Evolutionary conservation across 64 coral and sea anemone species (phyloP).

Genomic region (Catalaphyllia jardinei): DNA sequence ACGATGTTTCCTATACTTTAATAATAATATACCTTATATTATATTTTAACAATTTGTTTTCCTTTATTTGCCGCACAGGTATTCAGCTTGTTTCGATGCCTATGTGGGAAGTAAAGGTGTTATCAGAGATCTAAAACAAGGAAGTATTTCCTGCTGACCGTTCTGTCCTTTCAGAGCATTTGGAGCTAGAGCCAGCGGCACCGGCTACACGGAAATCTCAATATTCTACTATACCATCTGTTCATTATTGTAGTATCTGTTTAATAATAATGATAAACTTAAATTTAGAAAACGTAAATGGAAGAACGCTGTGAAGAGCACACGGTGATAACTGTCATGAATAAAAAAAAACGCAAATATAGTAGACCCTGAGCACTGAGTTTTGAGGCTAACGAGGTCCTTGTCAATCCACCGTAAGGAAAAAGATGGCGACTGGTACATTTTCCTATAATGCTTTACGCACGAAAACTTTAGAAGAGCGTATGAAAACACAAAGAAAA

Average conservation of each 20-base stretch:
- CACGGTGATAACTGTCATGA: background rate
- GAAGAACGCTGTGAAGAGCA: background rate
- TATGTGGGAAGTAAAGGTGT: slow-evolving; percentile 33
- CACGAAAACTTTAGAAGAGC: too few relatives aligned
- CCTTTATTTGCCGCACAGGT: slow-evolving; percentile 1
- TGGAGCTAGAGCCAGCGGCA: too few relatives aligned
- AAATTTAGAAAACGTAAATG: too few relatives aligned
- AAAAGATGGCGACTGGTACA: too few relatives aligned
- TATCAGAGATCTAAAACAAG: background rate
- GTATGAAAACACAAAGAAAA: too few relatives aligned
- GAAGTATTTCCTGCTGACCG: background rate
- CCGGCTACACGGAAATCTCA: too few relatives aligned
- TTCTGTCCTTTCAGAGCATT: background rate
- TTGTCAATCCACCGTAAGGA: too few relatives aligned
- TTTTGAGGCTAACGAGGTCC: background rate
- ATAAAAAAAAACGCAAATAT: background rate
- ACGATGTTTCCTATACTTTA: too few relatives aligned
- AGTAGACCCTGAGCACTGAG: background rate
- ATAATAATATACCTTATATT: background rate
- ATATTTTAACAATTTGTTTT: background rate
- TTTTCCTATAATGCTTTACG: too few relatives aligned
- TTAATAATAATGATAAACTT: too few relatives aligned
- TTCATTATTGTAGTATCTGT: too few relatives aligned
- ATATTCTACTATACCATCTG: too few relatives aligned
- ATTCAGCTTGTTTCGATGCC: slow-evolving; percentile 46